phyloP scores from a whole-genome alignment of 2,113 vertebrate species.

The Neodon shergylaensis region DNA sequence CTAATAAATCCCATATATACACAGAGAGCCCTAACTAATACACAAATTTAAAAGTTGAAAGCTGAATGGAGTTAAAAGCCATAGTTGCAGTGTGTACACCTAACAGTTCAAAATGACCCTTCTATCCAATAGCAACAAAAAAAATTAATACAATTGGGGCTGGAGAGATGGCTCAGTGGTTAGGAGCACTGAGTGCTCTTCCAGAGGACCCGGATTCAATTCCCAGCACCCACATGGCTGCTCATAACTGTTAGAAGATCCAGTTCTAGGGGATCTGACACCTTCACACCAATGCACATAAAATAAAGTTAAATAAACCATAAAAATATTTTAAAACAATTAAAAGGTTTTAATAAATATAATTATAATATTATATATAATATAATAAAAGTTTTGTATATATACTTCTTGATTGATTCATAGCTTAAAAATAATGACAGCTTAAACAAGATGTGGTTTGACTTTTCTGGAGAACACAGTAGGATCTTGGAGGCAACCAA shows the following conservation, averaged over 20 bases:
- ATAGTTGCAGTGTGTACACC: neutral
- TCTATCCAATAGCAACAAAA: no score
- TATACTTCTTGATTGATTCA: neutral
- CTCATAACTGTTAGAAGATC: no score
- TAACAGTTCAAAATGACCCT: neutral
- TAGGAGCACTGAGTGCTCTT: no score
- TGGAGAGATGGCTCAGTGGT: no score
- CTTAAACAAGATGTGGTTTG: neutral
- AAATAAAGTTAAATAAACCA: no score
- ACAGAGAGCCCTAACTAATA: neutral
- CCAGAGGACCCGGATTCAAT: no score
- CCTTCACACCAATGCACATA: no score
- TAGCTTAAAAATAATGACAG: neutral
- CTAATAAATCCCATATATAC: no score
- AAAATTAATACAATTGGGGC: neutral
- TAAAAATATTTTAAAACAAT: no score
- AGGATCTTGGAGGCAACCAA: no score
- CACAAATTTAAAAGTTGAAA: neutral
- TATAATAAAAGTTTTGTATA: neutral
- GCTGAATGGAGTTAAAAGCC: neutral
- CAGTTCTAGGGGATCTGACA: no score
- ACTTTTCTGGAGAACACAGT: neutral
- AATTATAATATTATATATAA: neutral
- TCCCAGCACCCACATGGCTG: no score
- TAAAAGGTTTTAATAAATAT: neutral